These are phyloP conservation scores for Apeltes quadracus DNA, from an alignment of 2,113 vertebrate species.

Conservation along the genomic window DNA sequence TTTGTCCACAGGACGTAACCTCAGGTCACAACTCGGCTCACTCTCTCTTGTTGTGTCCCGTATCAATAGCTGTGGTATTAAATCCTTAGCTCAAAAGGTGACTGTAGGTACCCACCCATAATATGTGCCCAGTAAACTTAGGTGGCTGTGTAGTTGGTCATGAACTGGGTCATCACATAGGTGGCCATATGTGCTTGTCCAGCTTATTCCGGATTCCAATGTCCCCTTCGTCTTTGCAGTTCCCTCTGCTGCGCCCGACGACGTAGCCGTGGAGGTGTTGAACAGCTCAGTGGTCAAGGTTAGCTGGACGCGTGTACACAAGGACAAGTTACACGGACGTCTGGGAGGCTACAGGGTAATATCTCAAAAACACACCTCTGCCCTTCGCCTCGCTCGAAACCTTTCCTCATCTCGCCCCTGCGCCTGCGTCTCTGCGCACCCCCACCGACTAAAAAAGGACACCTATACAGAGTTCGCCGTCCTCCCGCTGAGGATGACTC, in stretches of 20 bases:
- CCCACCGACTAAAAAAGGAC: background rate
- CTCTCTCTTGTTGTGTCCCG: constrained; percentile 20
- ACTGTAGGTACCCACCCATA: constrained; percentile 1
- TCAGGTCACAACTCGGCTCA: constrained; percentile 69
- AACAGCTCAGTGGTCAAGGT: constrained; percentile 90
- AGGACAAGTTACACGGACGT: constrained; percentile 92
- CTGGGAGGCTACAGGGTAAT: constrained; percentile 95
- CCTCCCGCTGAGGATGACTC: background rate
- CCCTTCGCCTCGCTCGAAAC: constrained; percentile 47
- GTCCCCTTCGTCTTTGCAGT: constrained; percentile 79
- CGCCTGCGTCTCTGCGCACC: constrained; percentile 1
- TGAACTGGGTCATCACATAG: background rate
- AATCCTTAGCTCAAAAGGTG: background rate
- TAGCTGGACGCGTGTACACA: constrained; percentile 87
- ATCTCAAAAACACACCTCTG: constrained; percentile 59
- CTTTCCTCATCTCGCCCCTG: constrained; percentile 32
- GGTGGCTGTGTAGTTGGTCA: background rate
- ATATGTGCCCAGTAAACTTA: background rate
- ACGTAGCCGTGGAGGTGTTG: constrained; percentile 84
- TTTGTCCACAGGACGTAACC: constrained; percentile 73
- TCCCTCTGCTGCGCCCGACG: constrained; percentile 88
- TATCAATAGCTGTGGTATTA: background rate
- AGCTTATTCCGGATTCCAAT: constrained; percentile 19
- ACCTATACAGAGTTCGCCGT: background rate
- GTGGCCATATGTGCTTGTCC: background rate